These are phyloP conservation scores for Melieria crassipennis DNA, from an alignment of 2,888 invertebrate species.

Conservation along the genomic window DNA sequence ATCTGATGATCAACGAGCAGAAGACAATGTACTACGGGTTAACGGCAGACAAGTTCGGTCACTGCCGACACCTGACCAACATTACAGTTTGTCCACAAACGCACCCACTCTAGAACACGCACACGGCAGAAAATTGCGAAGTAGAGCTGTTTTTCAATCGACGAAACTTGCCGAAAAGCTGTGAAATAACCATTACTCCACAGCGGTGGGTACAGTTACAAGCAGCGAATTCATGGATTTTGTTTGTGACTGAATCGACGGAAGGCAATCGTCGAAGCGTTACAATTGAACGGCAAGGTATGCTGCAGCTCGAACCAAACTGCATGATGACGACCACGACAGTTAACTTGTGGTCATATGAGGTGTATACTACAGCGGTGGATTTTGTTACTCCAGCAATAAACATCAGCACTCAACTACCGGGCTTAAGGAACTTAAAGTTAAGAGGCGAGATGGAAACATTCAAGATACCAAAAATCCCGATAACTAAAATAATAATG, in stretches of 20 bases:
- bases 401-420: too few relatives aligned
- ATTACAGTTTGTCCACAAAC: conserved; percentile 11
- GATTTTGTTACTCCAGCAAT: neutral
- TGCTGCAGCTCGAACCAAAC: neutral
- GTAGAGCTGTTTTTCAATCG: neutral
- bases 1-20: conserved; percentile 3
- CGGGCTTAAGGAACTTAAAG: neutral
- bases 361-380: neutral
- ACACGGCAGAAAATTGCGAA: conserved; percentile 1
- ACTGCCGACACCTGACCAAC: conserved; percentile 3
- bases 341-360: conserved; percentile 13
- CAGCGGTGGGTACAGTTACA: conserved; percentile 13
- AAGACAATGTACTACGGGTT: conserved; percentile 7
- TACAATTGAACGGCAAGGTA: neutral
- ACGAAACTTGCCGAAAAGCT: neutral
- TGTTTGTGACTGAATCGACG: too few relatives aligned
- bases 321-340: neutral
- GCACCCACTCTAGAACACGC: conserved; percentile 8
- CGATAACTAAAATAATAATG: neutral
- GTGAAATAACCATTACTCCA: conserved; percentile 14
- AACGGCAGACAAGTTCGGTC: conserved; percentile 7
- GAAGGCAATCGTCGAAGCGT: neutral
- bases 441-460: neutral
- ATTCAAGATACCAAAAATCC: conserved; percentile 8
- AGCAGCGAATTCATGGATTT: neutral